Evolutionary conservation across 1,140 invertebrate species (phyloP), one percentile per base, ranked within the genome.

Genomic region (Brachionus paranguensis): DNA sequence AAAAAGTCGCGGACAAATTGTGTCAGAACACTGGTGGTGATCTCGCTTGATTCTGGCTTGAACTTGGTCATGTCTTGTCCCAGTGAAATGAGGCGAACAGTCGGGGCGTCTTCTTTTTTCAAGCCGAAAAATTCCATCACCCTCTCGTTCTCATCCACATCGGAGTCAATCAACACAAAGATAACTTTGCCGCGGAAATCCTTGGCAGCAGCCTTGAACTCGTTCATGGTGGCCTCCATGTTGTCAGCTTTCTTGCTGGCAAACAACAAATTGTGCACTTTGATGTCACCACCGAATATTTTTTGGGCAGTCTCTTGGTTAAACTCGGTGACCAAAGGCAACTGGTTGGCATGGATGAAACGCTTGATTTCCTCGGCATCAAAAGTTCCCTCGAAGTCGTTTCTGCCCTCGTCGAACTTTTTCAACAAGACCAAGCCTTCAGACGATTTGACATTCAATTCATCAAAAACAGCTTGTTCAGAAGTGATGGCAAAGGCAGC

Each of bases 101-200:
- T 92, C 12, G 98, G 97, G 11, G 95, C 92, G 87, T 98, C 94
- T 20, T 94, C 93, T 87, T 94, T 94, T 90, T 95, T 96, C 92
- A 99, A 94, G 86, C 97, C 97, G 89, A 99, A 99, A 94, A 97
- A 99, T 91, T 99, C 97, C 86, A 99, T 91, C 88, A 99, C 99
- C 88, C 96, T 93, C 86, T 94, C 93, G 89, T 99, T 97, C 88
- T 99, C 97, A 88, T 96, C 93, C 89, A 98, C 95, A 87, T 95
- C 95, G 55, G 94, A 93, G 89, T 99, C 93, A 88, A 99, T 96
- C 83, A 94, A 95, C 11, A 99, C 96, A 87, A 98, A 97, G 84
- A 99, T 92, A 83, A 95, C 90, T 92, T 93, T 85, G 87, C 94
- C 94, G 88, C 94, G 94, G 92, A 94, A 97, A 85, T 93, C 92